Percentiles rank a stretch among this genome's conserved stretches.
phyloP scores from a whole-genome alignment of 1,140 invertebrate species.

The Melipona quadrifasciata region DNA sequence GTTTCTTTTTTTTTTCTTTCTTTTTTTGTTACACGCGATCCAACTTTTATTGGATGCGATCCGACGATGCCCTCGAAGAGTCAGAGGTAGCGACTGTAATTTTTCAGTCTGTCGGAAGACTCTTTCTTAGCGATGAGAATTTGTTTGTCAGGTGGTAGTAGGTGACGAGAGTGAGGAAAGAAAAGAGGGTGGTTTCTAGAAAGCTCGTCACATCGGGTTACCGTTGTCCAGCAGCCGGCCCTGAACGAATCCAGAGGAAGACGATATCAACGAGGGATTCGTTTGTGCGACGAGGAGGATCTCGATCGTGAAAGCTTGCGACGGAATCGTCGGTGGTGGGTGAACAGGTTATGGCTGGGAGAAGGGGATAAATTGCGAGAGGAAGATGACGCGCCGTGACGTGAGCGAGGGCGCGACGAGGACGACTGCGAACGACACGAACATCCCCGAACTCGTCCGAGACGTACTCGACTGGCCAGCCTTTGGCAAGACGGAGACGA shows the following conservation, averaged over 20 bases:
- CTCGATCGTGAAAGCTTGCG: slow-evolving; percentile 64
- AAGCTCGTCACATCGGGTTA: slow-evolving; percentile 42
- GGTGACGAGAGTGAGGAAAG: neutral
- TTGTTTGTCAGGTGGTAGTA: fast-evolving
- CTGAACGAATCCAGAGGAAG: slow-evolving; percentile 60
- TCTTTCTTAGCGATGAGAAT: neutral
- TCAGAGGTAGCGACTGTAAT: neutral
- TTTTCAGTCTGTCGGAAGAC: neutral
- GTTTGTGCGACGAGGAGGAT: slow-evolving; percentile 62
- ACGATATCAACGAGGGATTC: slow-evolving; percentile 59
- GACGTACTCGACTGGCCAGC: slow-evolving; percentile 63
- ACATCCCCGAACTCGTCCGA: slow-evolving; percentile 67
- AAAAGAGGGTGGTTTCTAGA: neutral
- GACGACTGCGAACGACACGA: slow-evolving; percentile 60
- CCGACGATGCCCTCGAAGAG: neutral
- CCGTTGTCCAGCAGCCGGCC: slow-evolving; percentile 30
- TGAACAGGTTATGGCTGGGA: slow-evolving; percentile 44
- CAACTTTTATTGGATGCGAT: neutral
- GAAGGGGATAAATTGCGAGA: slow-evolving; percentile 58
- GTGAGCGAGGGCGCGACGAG: slow-evolving; percentile 44
- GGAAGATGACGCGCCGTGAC: slow-evolving; percentile 35
- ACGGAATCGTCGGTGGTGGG: slow-evolving; percentile 62
- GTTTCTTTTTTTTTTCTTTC: slow-evolving; percentile 3
- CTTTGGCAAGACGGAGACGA: slow-evolving; percentile 52
- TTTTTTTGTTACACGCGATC: neutral